Evolutionary conservation across 2,888 invertebrate species (phyloP), one percentile per base, ranked within the genome.

Genomic region (Cataglyphis livida): DNA sequence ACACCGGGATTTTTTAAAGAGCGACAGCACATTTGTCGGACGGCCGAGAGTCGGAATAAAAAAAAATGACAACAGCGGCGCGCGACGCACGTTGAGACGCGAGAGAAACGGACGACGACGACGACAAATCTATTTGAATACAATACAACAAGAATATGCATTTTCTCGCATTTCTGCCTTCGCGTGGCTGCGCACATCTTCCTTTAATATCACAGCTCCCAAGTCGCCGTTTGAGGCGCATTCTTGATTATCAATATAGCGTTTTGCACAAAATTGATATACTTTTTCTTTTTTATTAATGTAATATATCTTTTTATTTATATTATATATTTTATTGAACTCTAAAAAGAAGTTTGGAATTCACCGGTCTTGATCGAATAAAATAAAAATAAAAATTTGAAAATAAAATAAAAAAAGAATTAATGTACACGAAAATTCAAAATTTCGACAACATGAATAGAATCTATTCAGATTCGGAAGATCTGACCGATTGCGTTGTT

Each of bases 161-260:
- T 91, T 87, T 89, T 88, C 86, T 86, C 87, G 83, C 85, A 85
- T 85, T 85, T 87, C 86, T 83, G 70, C 84, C 48, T 82, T 82
- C 84, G 71, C 84, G 82, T 71, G 44, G 70, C 18, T 35, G 21
- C 18, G 78, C 35, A 78, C 59, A n/a, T 71, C 59, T 71, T 71
- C 57, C 38, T 78, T 59, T 25, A 57, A 78, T 32, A 41, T 57
- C 10, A 28, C 21, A 59, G 15, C 41, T 61, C n/a, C 12, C 54
- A 41, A 57, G 35, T 12, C 62, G 4, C 18, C 21, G 9, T 4
- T 15, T 18, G 25, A 10, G 74, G 32, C 44, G 21, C 32, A 32
- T 32, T 51, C 48, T 38, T 35, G 44, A 35, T 51, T 75, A 25
- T 7, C 38, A 9, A 3, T 28, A 3, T 41, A 59, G 25, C 9